A percentile compares a stretch with the other conserved stretches of the same genome.
Evolutionary conservation across 2,888 invertebrate genomes (phyloP).

Genomic region (Saturnia pavonia): DNA sequence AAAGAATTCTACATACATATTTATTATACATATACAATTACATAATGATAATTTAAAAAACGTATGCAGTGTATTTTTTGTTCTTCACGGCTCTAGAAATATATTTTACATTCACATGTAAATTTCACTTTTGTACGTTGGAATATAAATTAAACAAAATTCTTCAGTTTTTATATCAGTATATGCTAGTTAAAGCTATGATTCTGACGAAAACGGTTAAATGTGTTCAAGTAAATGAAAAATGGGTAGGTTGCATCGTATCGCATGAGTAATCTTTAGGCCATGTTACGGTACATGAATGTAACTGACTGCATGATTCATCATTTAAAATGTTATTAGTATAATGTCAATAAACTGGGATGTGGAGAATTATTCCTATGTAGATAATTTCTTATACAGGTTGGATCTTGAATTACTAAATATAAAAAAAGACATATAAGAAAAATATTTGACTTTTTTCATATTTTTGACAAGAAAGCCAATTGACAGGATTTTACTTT

Average conservation of each 20-base stretch:
- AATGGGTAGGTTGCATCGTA: background rate
- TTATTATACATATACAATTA: too few relatives aligned
- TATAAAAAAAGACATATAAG: too few relatives aligned
- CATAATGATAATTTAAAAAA: too few relatives aligned
- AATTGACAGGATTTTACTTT: too few relatives aligned
- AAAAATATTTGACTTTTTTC: too few relatives aligned
- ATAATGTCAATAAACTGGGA: background rate
- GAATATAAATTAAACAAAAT: background rate
- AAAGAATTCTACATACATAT: too few relatives aligned
- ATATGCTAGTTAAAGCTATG: background rate
- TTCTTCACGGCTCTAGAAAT: too few relatives aligned
- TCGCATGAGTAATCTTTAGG: slow-evolving; percentile 6
- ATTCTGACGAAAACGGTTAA: background rate
- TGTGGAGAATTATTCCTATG: background rate
- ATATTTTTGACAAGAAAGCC: too few relatives aligned
- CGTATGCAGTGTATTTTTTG: too few relatives aligned
- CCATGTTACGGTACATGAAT: background rate
- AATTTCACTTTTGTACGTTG: background rate
- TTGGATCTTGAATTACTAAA: too few relatives aligned
- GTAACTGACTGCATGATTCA: slow-evolving; percentile 6
- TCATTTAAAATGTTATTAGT: background rate
- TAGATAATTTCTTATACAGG: background rate
- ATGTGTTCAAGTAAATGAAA: background rate
- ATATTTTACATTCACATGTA: background rate
- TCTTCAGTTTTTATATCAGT: background rate